These are phyloP conservation scores for Alces alces DNA, from an alignment of 2,113 vertebrate species.

Conservation along the genomic window DNA sequence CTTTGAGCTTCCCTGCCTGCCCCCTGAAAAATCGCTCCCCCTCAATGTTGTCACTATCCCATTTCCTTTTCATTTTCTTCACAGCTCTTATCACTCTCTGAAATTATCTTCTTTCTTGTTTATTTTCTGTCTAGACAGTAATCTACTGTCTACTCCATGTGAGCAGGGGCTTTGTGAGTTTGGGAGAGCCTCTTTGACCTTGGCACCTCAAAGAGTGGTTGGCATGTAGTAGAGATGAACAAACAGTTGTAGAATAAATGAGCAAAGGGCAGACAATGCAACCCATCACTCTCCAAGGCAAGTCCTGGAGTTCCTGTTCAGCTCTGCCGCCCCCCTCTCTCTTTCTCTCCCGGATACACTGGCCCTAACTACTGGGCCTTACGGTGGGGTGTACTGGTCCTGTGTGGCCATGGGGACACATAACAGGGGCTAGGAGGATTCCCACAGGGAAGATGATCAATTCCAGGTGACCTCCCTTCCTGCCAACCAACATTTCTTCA, in stretches of 20 bases:
- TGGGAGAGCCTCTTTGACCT: neutral
- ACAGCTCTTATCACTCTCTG: neutral
- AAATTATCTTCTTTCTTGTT: constrained; percentile 35
- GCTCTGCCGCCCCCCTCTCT: neutral
- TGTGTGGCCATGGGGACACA: constrained; percentile 39
- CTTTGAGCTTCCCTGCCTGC: neutral
- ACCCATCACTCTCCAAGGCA: neutral
- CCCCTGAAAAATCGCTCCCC: too few species aligned
- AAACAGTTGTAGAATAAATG: neutral
- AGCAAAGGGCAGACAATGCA: neutral
- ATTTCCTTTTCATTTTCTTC: constrained; percentile 13
- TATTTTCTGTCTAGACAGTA: constrained; percentile 49
- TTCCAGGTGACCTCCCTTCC: neutral
- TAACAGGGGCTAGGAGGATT: neutral
- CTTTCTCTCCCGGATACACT: neutral
- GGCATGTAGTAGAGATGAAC: neutral
- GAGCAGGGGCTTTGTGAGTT: neutral
- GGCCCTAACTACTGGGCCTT: neutral
- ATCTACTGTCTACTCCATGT: neutral
- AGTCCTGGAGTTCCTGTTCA: neutral
- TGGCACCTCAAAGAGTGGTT: neutral
- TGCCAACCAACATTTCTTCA: neutral
- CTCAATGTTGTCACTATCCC: neutral
- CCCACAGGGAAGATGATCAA: neutral
- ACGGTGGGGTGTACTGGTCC: neutral